A percentile compares a stretch with the other conserved stretches of the same genome.
phyloP scores from a whole-genome alignment of 2,797 vertebrate genomes.

The Onychomys leucogaster region DNA sequence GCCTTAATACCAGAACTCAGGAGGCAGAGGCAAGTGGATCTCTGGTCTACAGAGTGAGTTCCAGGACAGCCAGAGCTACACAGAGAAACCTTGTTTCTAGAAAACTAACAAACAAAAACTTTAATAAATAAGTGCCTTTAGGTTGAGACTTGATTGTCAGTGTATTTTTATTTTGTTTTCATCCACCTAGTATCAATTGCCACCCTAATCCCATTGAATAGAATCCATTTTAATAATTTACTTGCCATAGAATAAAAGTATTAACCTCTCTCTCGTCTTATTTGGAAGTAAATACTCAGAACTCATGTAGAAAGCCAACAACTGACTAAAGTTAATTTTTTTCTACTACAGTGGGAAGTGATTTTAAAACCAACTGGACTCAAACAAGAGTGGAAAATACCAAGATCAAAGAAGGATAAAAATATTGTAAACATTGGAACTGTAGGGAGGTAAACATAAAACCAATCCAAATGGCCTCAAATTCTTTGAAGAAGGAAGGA shows the following conservation, averaged over 20 bases:
- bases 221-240: slow-evolving; percentile 36
- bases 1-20: too few species aligned
- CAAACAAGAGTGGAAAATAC: slow-evolving; percentile 58
- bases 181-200: slow-evolving; percentile 15
- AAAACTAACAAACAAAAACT: neutral
- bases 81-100: neutral
- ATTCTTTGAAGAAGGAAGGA: neutral
- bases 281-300: slow-evolving; percentile 36
- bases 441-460: slow-evolving; percentile 44
- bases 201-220: slow-evolving; percentile 42
- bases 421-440: slow-evolving; percentile 10
- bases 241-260: neutral
- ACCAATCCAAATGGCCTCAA: slow-evolving; percentile 44
- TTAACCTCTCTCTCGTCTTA: slow-evolving; percentile 43
- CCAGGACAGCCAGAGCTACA: neutral
- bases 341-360: neutral
- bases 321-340: slow-evolving; percentile 37
- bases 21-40: too few species aligned
- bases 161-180: slow-evolving; percentile 56
- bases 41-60: neutral
- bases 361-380: slow-evolving; percentile 43
- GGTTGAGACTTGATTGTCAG: neutral
- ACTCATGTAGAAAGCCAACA: slow-evolving; percentile 22
- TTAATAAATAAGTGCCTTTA: slow-evolving; percentile 1
- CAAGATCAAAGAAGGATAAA: slow-evolving; percentile 37